A percentile compares a stretch with the other conserved stretches of the same genome.
Conservation (phyloP, 2,888 invertebrate species). For the Nomada lathburiana region DNA sequence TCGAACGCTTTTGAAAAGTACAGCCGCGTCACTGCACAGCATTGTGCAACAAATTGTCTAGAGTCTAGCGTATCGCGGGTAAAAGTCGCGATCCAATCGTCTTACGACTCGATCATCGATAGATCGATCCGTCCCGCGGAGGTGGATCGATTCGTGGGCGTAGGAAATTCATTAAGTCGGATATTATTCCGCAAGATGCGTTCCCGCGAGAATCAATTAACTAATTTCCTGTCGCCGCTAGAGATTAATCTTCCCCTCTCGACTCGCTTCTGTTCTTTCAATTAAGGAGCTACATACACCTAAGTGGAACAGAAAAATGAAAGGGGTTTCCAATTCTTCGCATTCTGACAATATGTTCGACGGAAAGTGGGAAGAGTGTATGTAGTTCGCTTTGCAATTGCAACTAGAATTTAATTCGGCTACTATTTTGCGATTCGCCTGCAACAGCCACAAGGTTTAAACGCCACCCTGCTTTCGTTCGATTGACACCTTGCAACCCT, state of each 20-base stretch:
- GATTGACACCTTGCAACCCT: too few species aligned
- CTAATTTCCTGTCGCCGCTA: conserved; percentile 50
- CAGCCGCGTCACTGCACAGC: neutral
- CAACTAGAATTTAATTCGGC: too few species aligned
- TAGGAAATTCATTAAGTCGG: conserved; percentile 63
- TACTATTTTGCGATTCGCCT: too few species aligned
- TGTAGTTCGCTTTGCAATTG: too few species aligned
- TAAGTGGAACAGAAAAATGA: too few species aligned
- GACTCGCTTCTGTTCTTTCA: neutral
- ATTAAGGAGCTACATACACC: too few species aligned
- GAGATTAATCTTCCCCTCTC: conserved; percentile 2
- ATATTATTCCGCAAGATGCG: conserved; percentile 55
- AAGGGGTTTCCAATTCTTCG: too few species aligned
- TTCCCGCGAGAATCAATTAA: conserved; percentile 57
- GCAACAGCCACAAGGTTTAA: too few species aligned
- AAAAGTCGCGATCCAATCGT: conserved; percentile 19
- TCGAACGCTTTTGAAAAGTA: conserved; percentile 53
- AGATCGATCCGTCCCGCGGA: conserved; percentile 50
- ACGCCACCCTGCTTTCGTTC: too few species aligned
- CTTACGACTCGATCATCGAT: conserved; percentile 35
- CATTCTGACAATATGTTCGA: neutral
- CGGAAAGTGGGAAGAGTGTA: neutral
- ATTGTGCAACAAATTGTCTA: conserved; percentile 30
- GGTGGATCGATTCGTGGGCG: conserved; percentile 58
- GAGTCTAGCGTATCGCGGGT: conserved; percentile 1